Conservation (phyloP, 2,797 vertebrate genomes). For the Neomorphus geoffroyi region DNA sequence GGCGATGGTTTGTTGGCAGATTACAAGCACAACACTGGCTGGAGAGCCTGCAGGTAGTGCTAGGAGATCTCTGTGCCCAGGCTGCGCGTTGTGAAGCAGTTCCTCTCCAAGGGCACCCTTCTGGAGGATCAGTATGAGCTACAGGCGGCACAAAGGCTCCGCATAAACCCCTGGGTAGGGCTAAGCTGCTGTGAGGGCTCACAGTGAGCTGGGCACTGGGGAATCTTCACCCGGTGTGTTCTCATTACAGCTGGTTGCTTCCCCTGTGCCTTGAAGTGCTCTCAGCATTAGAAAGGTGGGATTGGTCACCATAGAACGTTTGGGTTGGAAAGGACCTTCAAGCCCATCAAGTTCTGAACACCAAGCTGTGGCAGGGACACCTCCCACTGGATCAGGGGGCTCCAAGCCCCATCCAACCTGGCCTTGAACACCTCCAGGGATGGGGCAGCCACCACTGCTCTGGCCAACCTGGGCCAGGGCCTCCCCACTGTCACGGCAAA, state of each 20-base stretch:
- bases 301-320: neutral
- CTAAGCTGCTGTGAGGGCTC: neutral
- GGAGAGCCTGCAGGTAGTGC: neutral
- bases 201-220: neutral
- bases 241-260: neutral
- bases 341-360: no score
- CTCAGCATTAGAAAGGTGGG: neutral
- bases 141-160: neutral
- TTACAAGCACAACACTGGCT: neutral
- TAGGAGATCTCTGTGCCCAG: neutral
- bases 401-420: no score
- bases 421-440: no score
- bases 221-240: neutral
- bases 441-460: no score
- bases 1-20: neutral
- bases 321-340: no score
- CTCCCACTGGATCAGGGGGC: no score
- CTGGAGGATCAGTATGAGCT: neutral
- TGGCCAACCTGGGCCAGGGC: no score
- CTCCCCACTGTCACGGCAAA: no score
- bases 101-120: neutral
- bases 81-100: neutral
- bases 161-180: neutral
- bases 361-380: no score
- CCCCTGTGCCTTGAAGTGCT: neutral